Base-by-base conservation (phyloP, 2,888 invertebrate genomes). In the Aethes cnicana region DNA sequence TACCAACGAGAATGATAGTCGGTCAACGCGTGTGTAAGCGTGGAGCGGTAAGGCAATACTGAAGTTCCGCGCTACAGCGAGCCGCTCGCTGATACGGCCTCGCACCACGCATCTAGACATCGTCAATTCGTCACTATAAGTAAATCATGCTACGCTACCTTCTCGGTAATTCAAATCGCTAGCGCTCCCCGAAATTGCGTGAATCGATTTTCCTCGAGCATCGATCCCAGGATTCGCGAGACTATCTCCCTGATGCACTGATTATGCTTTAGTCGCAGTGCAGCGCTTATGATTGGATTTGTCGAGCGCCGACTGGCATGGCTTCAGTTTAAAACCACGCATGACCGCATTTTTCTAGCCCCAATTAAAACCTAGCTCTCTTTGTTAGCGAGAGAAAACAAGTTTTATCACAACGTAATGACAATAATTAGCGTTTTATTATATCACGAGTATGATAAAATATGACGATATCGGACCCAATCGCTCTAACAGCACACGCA, bases 21-120 rank as follows among this genome's bases (percentile, higher is more conserved):
- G 59, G 63, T 57, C 61, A 61, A 69, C 62, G 60, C 85, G 84
- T 80, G 72, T 77, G 72, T 66, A 67, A 67, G 64, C 68, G 60
- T 61, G 63, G 80, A 79, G 74, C 73, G 81, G 83, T 80, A 79
- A 79, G 77, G 77, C 63, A 68, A 66, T 57, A 87, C 87, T 87
- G 84, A 84, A 67, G 69, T 62, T 58, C 47, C 56, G 61, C 58
- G 57, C 54, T 53, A 47, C 60, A 46, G 44, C 18, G n/a, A n/a
- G n/a, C n/a, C n/a, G n/a, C n/a, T n/a, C n/a, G 41, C 46, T 46
- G 32, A 30, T 53, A 47, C 53, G 64, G 46, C 62, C 63, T 65
- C 58, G 58, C 57, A 56, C 61, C 62, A 61, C 44, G 53, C 62
- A 63, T 46, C 52, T 58, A 60, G 59, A 59, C 54, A 61, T 54